Percentiles rank a stretch among this genome's conserved stretches.
Conservation (phyloP, 2,113 vertebrate species). For the Promerops cafer region DNA sequence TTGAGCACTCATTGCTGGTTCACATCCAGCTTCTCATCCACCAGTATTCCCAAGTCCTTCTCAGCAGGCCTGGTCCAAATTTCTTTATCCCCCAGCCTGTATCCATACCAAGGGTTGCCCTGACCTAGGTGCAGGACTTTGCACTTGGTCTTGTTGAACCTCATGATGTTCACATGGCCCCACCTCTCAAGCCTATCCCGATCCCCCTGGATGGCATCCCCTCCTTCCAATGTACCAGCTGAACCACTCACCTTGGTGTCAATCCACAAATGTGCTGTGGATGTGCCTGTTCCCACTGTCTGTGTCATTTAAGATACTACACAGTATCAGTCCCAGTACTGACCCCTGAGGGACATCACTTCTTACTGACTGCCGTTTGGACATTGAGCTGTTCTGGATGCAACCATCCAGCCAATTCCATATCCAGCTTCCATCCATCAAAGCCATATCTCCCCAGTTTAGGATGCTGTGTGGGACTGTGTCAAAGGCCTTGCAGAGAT, state of each 20-base stretch:
- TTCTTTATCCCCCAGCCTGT: background rate
- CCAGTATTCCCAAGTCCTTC: background rate
- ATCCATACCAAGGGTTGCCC: background rate
- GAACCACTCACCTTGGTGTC: background rate
- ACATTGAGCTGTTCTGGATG: background rate
- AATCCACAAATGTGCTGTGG: background rate
- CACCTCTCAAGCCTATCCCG: background rate
- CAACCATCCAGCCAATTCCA: background rate
- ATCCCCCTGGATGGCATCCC: background rate
- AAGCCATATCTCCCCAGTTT: accelerated
- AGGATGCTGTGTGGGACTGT: too few species aligned
- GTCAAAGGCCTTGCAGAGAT: background rate
- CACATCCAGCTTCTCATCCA: background rate
- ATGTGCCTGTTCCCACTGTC: background rate
- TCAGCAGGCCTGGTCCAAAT: background rate
- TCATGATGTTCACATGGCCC: background rate
- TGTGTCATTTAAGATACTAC: background rate
- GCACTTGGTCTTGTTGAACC: background rate
- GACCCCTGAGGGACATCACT: background rate
- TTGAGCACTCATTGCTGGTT: background rate
- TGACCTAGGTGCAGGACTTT: background rate
- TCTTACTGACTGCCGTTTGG: background rate
- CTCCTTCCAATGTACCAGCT: background rate
- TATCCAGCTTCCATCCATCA: background rate
- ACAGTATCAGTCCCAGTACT: accelerated